Conservation (phyloP, 2,797 vertebrate species). For the Ctenochaetus hawaiiensis region DNA sequence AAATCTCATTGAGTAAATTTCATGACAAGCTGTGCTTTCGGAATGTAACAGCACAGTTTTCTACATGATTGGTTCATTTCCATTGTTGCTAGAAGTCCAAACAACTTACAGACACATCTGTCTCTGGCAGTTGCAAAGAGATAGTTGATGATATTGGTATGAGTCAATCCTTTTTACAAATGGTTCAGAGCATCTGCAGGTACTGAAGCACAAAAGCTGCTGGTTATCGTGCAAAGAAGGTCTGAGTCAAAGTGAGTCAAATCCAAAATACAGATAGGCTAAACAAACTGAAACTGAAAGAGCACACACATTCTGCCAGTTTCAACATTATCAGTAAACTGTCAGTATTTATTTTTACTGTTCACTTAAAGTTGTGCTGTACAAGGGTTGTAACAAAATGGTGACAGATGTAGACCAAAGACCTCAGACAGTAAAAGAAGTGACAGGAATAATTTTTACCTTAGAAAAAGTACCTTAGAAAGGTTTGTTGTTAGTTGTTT, state of each 20-base stretch:
- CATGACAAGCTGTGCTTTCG: no score
- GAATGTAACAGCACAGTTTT: constrained; percentile 5
- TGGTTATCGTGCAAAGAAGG: constrained; percentile 3
- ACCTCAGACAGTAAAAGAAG: constrained; percentile 51
- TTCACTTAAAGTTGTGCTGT: constrained; percentile 76
- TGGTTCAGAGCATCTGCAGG: constrained; percentile 15
- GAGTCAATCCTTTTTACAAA: background rate
- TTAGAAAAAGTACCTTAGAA: constrained; percentile 45
- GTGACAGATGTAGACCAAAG: constrained; percentile 62
- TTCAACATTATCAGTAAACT: constrained; percentile 65
- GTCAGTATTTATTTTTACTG: constrained; percentile 72
- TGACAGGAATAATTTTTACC: constrained; percentile 40
- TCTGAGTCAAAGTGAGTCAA: background rate
- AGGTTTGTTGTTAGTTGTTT: constrained; percentile 33
- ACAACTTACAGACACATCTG: constrained; percentile 4
- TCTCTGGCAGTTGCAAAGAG: background rate
- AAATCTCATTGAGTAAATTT: no score
- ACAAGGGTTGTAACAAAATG: constrained; percentile 75
- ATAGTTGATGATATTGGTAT: background rate
- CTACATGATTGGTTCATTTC: background rate
- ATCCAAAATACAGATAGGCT: constrained; percentile 19
- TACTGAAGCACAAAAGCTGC: constrained; percentile 2
- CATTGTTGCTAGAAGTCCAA: constrained; percentile 6
- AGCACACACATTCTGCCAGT: constrained; percentile 31
- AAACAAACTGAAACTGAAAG: constrained; percentile 32